Conservation (phyloP, 2,797 vertebrate species). For the Manis pentadactyla region DNA sequence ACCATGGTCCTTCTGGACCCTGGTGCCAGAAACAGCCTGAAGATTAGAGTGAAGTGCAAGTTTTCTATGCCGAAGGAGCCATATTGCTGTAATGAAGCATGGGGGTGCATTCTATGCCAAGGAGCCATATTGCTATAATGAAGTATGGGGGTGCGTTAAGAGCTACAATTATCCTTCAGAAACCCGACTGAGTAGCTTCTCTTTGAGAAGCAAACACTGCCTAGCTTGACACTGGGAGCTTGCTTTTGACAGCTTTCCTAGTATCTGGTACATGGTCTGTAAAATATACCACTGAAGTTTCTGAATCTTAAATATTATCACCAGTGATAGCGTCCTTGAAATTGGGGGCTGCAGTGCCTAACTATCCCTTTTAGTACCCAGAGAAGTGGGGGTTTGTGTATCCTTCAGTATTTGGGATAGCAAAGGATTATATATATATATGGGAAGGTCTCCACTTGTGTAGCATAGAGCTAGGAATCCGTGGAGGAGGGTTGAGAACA, state of each 20-base stretch:
- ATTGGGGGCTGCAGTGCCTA: not conserved
- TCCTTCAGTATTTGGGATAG: slow-evolving; percentile 40
- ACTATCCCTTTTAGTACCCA: not conserved
- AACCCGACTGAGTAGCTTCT: slow-evolving; percentile 54
- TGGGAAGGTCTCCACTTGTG: not conserved
- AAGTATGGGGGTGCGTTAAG: slow-evolving; percentile 29
- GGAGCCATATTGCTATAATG: slow-evolving; percentile 32
- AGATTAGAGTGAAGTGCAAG: not conserved
- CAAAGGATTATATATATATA: not conserved
- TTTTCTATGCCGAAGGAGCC: not conserved
- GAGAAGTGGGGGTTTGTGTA: not conserved
- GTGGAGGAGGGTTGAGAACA: not conserved
- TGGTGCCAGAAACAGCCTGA: slow-evolving; percentile 5
- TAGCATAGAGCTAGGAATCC: not conserved
- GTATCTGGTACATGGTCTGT: slow-evolving; percentile 4
- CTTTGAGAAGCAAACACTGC: slow-evolving; percentile 46
- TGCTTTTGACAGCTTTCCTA: slow-evolving; percentile 49
- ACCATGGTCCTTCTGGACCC: not conserved
- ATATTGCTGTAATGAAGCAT: slow-evolving; percentile 38
- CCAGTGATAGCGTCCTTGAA: slow-evolving; percentile 4
- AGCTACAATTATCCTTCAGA: not conserved
- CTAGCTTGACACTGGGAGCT: slow-evolving; percentile 8
- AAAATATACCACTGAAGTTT: slow-evolving; percentile 6
- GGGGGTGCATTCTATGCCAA: not conserved
- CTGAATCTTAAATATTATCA: slow-evolving; percentile 60